Evolutionary conservation across 2,888 invertebrate species (phyloP).

Genomic region (Ametastegia equiseti): DNA sequence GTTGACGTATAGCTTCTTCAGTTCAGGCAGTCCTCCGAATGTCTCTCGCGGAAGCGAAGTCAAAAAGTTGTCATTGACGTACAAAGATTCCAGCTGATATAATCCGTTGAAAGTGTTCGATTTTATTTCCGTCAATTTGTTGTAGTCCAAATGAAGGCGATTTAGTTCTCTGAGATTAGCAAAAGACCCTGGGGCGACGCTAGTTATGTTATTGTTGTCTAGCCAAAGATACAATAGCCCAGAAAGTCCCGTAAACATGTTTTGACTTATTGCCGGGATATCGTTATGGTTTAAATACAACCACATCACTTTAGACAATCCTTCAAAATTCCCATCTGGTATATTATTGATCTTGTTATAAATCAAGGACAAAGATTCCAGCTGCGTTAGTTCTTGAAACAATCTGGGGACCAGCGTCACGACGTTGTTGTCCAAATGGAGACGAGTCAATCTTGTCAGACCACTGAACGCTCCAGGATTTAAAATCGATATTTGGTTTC

Average conservation of each 20-base stretch:
- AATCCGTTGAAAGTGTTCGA: constrained; percentile 67
- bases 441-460: constrained; percentile 51
- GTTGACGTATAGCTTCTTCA: constrained; percentile 72
- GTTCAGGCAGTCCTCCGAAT: constrained; percentile 70
- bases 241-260: constrained; percentile 52
- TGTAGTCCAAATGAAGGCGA: constrained; percentile 73
- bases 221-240: constrained; percentile 65
- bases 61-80: constrained; percentile 73
- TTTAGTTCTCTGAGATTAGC: constrained; percentile 65
- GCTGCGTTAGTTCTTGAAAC: constrained; percentile 70
- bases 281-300: constrained; percentile 73
- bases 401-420: constrained; percentile 65
- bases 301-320: constrained; percentile 71
- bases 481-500: constrained; percentile 57
- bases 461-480: constrained; percentile 54
- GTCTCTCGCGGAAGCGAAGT: constrained; percentile 69
- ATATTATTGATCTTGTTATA: constrained; percentile 71
- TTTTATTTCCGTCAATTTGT: constrained; percentile 69
- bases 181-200: constrained; percentile 72
- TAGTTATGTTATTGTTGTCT: constrained; percentile 72
- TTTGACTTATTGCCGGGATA: constrained; percentile 67
- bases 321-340: constrained; percentile 72
- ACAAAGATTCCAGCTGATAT: constrained; percentile 68
- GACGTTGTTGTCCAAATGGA: constrained; percentile 56
- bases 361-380: constrained; percentile 72